Evolutionary conservation across 2,113 vertebrate species (phyloP).

Genomic region (Mixornis gularis): DNA sequence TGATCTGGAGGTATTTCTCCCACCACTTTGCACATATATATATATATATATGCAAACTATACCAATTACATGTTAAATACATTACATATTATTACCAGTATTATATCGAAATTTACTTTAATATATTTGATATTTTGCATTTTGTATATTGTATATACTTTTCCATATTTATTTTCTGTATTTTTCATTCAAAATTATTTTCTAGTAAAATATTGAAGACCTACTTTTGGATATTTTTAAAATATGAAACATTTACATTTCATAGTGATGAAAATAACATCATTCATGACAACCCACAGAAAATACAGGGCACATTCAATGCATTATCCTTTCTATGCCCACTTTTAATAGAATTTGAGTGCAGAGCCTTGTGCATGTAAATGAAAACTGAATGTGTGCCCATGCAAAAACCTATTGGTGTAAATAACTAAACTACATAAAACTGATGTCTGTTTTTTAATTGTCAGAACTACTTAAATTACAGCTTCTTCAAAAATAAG

Average conservation of each 20-base stretch:
- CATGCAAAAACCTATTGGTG: neutral
- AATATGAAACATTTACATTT: neutral
- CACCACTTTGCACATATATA: neutral
- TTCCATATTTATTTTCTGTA: neutral
- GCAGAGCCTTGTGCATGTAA: neutral
- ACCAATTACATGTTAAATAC: neutral
- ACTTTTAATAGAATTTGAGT: neutral
- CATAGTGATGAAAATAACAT: neutral
- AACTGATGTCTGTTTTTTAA: neutral
- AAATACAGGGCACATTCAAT: neutral
- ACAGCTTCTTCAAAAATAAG: neutral
- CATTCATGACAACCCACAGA: neutral
- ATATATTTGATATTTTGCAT: neutral
- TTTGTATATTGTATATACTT: neutral
- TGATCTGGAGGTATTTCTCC: neutral
- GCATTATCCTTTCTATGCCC: neutral
- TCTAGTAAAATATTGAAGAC: neutral
- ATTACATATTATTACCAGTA: neutral
- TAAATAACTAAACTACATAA: neutral
- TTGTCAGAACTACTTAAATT: neutral
- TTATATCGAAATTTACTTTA: neutral
- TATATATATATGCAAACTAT: neutral
- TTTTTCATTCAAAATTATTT: neutral
- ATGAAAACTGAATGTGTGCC: neutral
- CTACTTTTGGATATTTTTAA: neutral